Base-by-base conservation (phyloP, 2,888 invertebrate genomes). In the Xestoiulus laeticollis region DNA sequence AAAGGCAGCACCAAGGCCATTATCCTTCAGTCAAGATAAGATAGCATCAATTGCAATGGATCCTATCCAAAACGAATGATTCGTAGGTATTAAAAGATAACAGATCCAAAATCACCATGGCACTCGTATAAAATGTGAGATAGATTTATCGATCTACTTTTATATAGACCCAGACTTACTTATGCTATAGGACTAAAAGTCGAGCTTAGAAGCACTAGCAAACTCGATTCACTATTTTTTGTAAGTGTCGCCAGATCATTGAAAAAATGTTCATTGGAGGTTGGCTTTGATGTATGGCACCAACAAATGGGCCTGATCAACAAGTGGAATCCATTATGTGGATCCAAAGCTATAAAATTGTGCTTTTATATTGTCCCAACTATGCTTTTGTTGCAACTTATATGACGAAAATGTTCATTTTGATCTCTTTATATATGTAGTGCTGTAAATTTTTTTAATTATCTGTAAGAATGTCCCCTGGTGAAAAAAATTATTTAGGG, bases 111-210 rank as follows among this genome's bases (percentile, higher is more conserved):
- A 68, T 68, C 68, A 68, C 68, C 68, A 68, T 68, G 68, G 12
- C 26, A 26, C 26, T 68, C 26, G 68, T 22, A n/a, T 26, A 19
- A 68, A 68, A 68, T 68, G 68, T 26, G 68, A 68, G 26, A 68
- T 68, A n/a, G 68, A 68, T 68, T 68, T 68, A 68, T 68, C 68
- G 68, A 68, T 68, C 68, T 26, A 68, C 68, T 68, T n/a, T 68
- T n/a, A 26, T n/a, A n/a, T n/a, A 8, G 26, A 68, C 26, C 10
- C 10, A 68, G 26, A 26, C 12, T 26, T 68, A 68, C 68, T 68
- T 26, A 22, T 22, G 68, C 12, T 68, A 26, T 68, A 68, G 26
- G 68, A 10, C 68, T 26, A 68, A 68, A 68, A 68, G 6, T 26
- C 26, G 22, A 68, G 68, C 68, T 68, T 68, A 10, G 0, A 68